Conservation (phyloP, 2,888 invertebrate species). For the Leucoptera coffeella region DNA sequence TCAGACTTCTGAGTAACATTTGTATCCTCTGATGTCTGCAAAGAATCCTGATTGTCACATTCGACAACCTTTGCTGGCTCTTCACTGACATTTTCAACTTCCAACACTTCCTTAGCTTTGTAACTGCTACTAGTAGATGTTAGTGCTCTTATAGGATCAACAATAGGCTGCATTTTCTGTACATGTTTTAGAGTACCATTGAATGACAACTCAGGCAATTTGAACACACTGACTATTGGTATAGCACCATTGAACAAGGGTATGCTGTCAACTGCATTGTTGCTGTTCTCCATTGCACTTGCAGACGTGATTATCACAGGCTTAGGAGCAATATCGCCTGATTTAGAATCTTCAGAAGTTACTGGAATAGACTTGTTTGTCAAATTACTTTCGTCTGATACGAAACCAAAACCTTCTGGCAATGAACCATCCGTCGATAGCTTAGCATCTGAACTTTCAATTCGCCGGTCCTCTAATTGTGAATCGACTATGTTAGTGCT, state of each 20-base stretch:
- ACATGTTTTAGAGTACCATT: conserved; percentile 45
- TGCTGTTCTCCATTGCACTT: conserved; percentile 44
- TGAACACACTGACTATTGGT: conserved; percentile 29
- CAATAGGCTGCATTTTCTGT: conserved; percentile 37
- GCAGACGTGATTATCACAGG: conserved; percentile 35
- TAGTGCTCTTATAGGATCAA: conserved; percentile 32
- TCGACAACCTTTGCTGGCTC: not conserved
- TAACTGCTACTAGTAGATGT: conserved; percentile 11
- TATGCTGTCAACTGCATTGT: conserved; percentile 43
- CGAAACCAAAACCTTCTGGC: no score
- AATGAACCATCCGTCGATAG: no score
- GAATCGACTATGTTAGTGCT: no score
- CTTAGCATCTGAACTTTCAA: no score
- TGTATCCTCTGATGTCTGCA: conserved; percentile 12
- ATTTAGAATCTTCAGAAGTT: conserved; percentile 31
- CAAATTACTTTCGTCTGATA: conserved; percentile 19
- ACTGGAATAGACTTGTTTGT: conserved; percentile 28
- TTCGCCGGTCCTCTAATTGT: no score
- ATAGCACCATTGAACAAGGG: conserved; percentile 29
- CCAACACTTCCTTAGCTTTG: conserved; percentile 2
- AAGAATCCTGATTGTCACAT: not conserved
- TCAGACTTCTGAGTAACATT: conserved; percentile 16
- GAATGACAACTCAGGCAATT: conserved; percentile 40
- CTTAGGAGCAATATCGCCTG: conserved; percentile 15
- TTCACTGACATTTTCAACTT: not conserved